Evolutionary conservation across 2,888 invertebrate genomes (phyloP), one percentile per base, ranked within the genome.

Genomic region (Coelinius sp.): DNA sequence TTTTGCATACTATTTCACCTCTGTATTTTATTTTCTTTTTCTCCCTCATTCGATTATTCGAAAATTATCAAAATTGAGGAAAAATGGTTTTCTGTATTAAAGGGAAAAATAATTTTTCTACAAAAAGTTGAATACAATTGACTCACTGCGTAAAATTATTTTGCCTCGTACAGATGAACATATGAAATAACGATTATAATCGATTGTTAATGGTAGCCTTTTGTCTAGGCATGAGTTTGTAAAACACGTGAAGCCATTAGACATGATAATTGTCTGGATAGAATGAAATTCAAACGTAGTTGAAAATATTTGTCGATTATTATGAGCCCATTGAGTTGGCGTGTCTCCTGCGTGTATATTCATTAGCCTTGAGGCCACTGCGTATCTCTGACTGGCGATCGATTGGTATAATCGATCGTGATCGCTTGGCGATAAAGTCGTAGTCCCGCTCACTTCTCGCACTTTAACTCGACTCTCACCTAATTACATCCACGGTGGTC

Each of bases 401-500:
- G 41, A 71, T 72, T 10, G 56, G 38, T 53, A 68, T 68, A 68
- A 72, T 72, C 72, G 63, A 72, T 62, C 66, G 68, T 53, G 44
- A 72, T 72, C 53, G 63, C 52, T 22, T 12, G 5, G 20, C 22
- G 71, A 71, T 71, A 67, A 71, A 71, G 62, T 71, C 41, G 69
- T 63, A 63, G 31, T 31, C 31, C 20, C 49, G 62, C 38, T 56
- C 53, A 63, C 22, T 49, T 17, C 31, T 24, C 67, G 49, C 71
- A 67, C 66, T 22, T 67, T 31, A 25, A 31, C 35, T 20, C 22
- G 41, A 68, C 24, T 25, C 35, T 27, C 31, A 46, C 44, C 63
- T 68, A 72, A 72, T 72, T 71, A 71, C 62, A 68, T 59, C 67
- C 67, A 59, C 41, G 66, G 67, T 63, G 52, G 41, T 71, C 49